These are phyloP conservation scores for Spea hammondii DNA, from an alignment of 2,797 vertebrate genomes.

Conservation along the genomic window DNA sequence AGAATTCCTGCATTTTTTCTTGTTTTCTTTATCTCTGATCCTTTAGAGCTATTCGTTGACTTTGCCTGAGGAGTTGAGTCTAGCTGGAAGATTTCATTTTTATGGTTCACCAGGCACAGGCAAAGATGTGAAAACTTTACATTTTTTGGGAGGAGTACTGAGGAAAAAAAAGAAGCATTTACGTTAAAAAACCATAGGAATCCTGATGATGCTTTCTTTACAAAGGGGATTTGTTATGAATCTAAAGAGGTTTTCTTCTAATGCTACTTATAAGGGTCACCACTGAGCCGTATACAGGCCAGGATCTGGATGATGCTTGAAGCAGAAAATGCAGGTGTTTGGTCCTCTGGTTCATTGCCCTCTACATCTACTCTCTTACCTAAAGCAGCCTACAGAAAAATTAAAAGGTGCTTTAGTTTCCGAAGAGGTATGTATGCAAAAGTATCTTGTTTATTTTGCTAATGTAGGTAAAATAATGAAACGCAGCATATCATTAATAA, in stretches of 20 bases:
- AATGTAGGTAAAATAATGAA: too few relatives aligned
- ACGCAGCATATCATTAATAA: too few relatives aligned
- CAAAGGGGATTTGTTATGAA: slow-evolving; percentile 25
- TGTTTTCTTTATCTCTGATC: slow-evolving; percentile 37
- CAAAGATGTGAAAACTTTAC: slow-evolving; percentile 45
- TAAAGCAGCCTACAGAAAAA: slow-evolving; percentile 78
- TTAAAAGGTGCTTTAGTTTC: slow-evolving; percentile 78
- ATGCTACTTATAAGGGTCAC: slow-evolving; percentile 52
- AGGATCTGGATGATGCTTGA: slow-evolving; percentile 75
- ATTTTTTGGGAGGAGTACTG: not conserved
- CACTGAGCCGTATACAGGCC: slow-evolving; percentile 21
- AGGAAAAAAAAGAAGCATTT: too few relatives aligned
- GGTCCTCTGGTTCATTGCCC: slow-evolving; percentile 69
- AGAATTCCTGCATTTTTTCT: slow-evolving; percentile 52
- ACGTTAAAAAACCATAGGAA: too few relatives aligned
- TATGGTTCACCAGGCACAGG: slow-evolving; percentile 23
- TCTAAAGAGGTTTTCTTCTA: slow-evolving; percentile 43
- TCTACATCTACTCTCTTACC: slow-evolving; percentile 74
- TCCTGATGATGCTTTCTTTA: not conserved
- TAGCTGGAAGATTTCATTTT: slow-evolving; percentile 55
- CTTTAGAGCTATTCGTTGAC: slow-evolving; percentile 52
- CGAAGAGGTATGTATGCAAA: slow-evolving; percentile 75
- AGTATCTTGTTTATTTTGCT: too few relatives aligned
- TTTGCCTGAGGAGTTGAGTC: slow-evolving; percentile 57
- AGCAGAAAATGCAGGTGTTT: slow-evolving; percentile 67